Base-by-base conservation (phyloP, 2,888 invertebrate species). In the Trypoxylon attenuatum region DNA sequence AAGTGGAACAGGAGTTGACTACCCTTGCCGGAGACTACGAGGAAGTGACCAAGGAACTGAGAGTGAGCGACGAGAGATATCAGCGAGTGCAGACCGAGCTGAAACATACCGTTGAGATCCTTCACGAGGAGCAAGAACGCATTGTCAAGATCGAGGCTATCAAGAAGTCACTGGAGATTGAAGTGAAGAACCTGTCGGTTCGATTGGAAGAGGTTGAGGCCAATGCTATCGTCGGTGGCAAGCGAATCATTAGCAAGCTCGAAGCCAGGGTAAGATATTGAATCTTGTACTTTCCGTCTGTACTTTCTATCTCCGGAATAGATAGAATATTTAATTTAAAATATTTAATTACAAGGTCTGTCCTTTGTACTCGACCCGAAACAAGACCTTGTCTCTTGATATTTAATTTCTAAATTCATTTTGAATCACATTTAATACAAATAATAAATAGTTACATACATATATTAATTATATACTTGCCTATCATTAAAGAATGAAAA, bases 91-190 rank as follows among this genome's bases (percentile, higher is more conserved):
- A 94, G 91, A 92, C 93, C 87, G 98, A 98, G 88, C 91, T 97
- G 85, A 97, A 97, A 89, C 96, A 96, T 89, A 96, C 96, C 82
- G 94, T 97, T 58, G 97, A 98, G 88, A 92, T 94, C 83, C 90
- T 97, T 84, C 97, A 97, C 87, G 97, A 97, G 87, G 98, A 98
- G 88, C 96, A 96, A 88, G 98, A 98, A 88, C 96, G 97, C 87
- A 94, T 96, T 82, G 94, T 97, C 84, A 98, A 97, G 91, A 96
- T 98, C 88, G 98, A 98, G 89, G 94, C 97, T 80, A 94, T 98
- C 90, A 97, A 97, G 92, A 98, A 98, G 90, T 96, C 96, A 70
- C 92, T 98, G 84, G 98, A 98, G 90, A 96, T 97, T 87, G 98
- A 98, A 91, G 97, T 97, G 82, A 97, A 96, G 93, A 97, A 96